These are phyloP conservation scores for Wiebesia pumilae DNA, from an alignment of 1,140 invertebrate genomes.

Conservation along the genomic window DNA sequence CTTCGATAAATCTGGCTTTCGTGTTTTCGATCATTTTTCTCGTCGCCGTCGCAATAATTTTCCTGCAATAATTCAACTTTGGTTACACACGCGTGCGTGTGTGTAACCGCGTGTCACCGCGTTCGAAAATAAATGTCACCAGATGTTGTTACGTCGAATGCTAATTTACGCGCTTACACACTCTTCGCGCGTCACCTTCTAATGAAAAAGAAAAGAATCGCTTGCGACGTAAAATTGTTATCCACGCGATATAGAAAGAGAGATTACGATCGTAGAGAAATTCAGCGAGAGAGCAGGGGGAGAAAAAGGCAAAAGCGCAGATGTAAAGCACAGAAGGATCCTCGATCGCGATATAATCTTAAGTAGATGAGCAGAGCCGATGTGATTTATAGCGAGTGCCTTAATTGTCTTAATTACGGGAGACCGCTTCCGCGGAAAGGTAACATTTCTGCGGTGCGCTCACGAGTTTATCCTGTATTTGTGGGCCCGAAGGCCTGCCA, in stretches of 20 bases:
- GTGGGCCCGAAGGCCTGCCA: background rate
- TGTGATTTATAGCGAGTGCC: slow-evolving; percentile 69
- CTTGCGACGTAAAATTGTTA: background rate
- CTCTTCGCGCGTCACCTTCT: background rate
- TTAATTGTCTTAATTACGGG: slow-evolving; percentile 72
- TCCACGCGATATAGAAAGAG: background rate
- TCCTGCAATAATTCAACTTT: background rate
- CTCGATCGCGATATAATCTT: slow-evolving; percentile 64
- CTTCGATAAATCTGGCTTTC: too few relatives aligned
- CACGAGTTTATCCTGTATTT: slow-evolving; percentile 3
- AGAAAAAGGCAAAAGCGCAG: background rate
- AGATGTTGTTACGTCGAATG: background rate
- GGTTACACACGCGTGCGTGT: too few relatives aligned
- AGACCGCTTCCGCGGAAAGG: slow-evolving; percentile 68
- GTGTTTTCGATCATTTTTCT: too few relatives aligned
- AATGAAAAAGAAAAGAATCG: background rate
- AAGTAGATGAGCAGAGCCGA: slow-evolving; percentile 66
- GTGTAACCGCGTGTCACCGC: too few relatives aligned
- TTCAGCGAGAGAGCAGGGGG: background rate
- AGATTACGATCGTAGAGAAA: background rate
- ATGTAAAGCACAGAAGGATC: slow-evolving; percentile 62
- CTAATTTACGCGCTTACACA: background rate
- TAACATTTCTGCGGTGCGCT: background rate
- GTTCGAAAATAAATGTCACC: background rate
- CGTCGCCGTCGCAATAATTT: background rate